Evolutionary conservation across 2,113 vertebrate genomes (phyloP).

Genomic region (Zosterops lateralis): DNA sequence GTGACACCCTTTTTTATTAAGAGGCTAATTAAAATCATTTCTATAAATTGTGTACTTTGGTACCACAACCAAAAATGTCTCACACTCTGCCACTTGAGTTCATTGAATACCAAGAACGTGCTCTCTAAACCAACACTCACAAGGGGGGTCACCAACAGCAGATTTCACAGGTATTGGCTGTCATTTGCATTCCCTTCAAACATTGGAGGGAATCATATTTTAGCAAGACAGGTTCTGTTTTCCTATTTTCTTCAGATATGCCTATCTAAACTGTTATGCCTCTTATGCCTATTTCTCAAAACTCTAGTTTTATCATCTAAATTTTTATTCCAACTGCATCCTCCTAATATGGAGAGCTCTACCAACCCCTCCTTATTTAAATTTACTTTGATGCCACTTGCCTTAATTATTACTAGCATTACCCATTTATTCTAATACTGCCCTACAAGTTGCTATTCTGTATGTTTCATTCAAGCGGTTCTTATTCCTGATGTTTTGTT

Average conservation of each 20-base stretch:
- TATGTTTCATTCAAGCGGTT: not conserved
- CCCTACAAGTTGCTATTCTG: not conserved
- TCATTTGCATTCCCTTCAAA: not conserved
- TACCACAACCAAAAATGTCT: not conserved
- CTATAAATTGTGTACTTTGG: not conserved
- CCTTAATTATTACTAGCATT: not conserved
- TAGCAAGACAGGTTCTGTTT: not conserved
- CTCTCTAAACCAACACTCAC: not conserved
- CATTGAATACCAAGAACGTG: not conserved
- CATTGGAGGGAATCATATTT: not conserved
- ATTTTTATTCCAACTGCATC: not conserved
- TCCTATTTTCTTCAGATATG: not conserved
- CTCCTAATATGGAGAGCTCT: not conserved
- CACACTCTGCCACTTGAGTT: not conserved
- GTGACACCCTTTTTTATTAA: not conserved
- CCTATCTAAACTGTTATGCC: not conserved
- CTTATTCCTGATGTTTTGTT: not conserved
- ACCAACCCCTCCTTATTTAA: fast-evolving
- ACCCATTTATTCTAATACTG: not conserved
- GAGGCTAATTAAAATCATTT: not conserved
- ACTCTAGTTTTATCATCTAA: not conserved
- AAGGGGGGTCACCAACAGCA: not conserved
- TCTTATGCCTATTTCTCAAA: not conserved
- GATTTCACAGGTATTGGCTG: not conserved
- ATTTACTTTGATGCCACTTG: not conserved